phyloP scores from a whole-genome alignment of 2,797 vertebrate species.

The Catamblyrhynchus diadema region DNA sequence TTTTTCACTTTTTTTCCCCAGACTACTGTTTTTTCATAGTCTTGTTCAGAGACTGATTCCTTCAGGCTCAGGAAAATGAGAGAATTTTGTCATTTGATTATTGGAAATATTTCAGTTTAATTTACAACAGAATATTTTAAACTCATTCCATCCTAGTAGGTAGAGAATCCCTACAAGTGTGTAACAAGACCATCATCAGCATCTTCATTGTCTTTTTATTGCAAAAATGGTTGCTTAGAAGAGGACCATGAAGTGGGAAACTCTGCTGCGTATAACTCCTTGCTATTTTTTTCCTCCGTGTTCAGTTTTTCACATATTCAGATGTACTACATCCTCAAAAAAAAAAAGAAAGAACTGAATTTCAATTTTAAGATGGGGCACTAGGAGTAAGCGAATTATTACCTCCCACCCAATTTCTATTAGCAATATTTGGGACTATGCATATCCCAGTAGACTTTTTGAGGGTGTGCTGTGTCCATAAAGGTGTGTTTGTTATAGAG shows the following conservation, averaged over 20 bases:
- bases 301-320: background rate
- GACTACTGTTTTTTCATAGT: background rate
- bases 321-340: background rate
- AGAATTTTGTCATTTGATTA: background rate
- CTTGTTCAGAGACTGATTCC: background rate
- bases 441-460: background rate
- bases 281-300: accelerated
- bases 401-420: background rate
- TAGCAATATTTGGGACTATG: background rate
- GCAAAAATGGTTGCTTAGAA: background rate
- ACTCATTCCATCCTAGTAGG: background rate
- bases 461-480: background rate
- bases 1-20: background rate
- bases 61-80: background rate
- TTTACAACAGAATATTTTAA: background rate
- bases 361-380: background rate
- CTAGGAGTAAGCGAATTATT: background rate
- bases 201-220: background rate
- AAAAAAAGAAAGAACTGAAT: background rate
- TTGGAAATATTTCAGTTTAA: background rate
- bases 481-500: background rate
- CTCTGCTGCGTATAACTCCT: background rate
- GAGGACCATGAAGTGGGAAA: background rate
- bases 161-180: background rate
- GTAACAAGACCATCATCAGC: background rate